Base-by-base conservation (phyloP, 1,140 invertebrate species). In the Drosophila mauritiana region DNA sequence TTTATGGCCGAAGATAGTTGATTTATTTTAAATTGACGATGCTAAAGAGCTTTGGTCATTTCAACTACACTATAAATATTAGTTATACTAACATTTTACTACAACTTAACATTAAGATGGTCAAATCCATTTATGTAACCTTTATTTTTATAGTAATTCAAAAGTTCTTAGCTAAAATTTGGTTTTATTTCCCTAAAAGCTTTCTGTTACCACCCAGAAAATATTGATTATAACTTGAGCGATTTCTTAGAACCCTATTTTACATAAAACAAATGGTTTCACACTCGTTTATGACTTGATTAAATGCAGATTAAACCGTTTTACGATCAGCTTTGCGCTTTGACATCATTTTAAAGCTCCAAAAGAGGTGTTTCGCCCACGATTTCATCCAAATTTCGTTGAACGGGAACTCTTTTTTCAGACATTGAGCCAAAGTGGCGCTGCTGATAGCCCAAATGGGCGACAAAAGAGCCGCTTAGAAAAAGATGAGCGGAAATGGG, bases 401-500 rank as follows among this genome's bases (percentile, higher is more conserved):
- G 31, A 63, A 40, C 40, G 53, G 39, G 52, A 46, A 78, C 58
- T 22, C 10, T 39, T 39, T n/a, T 34, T 42, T 15, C 2, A 37
- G 31, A 37, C 69, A 77, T 62, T 62, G 79, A 73, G 61, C 77
- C 46, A 65, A 54, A 58, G 59, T 64, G 56, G 54, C 64, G 62
- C 39, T 65, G 56, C 36, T 57, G 56, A 46, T 70, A 70, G 67
- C 51, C 51, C 31, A 67, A 59, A 48, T 59, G 48, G 48, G 52
- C 49, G 65, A 79, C 81, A 83, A 88, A 79, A 83, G 83, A 73
- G 79, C 79, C 83, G 83, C 83, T 78, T 74, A 45, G 51, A 72
- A 72, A 81, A 72, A 77, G 73, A 85, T 73, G 70, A 82, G 43
- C 83, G 83, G 83, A 86, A 89, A 86, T 83, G 72, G 73, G 54